A percentile compares a stretch with the other conserved stretches of the same genome.
Conservation (phyloP, 2,797 vertebrate genomes). For the Thripadectes ignobilis region DNA sequence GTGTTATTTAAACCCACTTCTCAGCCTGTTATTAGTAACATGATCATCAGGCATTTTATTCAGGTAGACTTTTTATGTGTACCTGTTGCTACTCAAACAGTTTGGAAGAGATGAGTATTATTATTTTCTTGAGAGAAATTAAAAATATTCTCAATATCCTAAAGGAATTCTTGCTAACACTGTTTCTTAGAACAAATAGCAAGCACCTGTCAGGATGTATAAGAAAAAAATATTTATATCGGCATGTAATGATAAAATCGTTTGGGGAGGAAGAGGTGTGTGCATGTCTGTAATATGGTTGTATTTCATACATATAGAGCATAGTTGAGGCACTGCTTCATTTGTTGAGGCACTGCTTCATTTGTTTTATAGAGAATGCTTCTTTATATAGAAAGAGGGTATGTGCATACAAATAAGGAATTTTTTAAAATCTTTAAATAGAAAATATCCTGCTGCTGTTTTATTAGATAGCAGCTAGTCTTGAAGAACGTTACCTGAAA, state of each 20-base stretch:
- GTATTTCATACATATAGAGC: neutral
- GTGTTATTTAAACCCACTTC: neutral
- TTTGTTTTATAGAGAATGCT: neutral
- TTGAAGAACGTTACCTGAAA: neutral
- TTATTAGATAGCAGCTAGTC: neutral
- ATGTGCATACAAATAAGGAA: neutral
- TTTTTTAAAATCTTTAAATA: neutral
- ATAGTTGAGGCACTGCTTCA: neutral
- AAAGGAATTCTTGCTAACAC: neutral
- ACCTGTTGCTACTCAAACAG: neutral
- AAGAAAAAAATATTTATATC: neutral
- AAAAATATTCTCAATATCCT: neutral
- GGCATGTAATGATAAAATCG: neutral
- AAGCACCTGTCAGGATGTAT: neutral
- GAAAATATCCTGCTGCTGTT: neutral
- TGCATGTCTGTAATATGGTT: neutral
- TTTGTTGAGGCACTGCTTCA: neutral
- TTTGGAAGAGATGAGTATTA: neutral
- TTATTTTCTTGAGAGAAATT: neutral
- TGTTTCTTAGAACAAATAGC: neutral
- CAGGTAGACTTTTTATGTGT: neutral
- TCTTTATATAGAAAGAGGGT: neutral
- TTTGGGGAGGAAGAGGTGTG: no score
- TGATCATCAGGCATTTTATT: neutral
- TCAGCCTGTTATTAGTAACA: neutral